Percentiles rank a stretch among this genome's conserved stretches.
phyloP scores from a whole-genome alignment of 2,797 vertebrate genomes.

The Phalanger gymnotis region DNA sequence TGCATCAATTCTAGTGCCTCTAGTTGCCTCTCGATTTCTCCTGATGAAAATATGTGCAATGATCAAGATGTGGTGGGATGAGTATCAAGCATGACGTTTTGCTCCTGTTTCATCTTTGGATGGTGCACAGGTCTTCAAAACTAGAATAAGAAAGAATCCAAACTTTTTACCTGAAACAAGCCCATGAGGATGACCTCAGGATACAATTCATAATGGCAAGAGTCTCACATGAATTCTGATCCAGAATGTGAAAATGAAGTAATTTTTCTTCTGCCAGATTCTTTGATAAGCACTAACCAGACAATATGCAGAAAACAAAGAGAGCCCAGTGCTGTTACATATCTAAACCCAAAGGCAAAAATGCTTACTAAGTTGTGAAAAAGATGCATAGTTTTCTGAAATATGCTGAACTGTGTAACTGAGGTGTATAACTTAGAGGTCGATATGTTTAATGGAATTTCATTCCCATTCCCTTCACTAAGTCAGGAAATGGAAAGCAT shows the following conservation, averaged over 20 bases:
- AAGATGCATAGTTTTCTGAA: constrained; percentile 6
- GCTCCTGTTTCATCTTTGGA: background rate
- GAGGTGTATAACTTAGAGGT: background rate
- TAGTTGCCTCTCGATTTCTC: background rate
- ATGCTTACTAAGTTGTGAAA: background rate
- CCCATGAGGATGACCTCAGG: background rate
- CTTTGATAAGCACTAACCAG: background rate
- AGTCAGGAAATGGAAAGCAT: background rate
- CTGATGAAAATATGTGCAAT: background rate
- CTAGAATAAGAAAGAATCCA: background rate
- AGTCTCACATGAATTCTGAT: constrained; percentile 7
- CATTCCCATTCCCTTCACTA: background rate
- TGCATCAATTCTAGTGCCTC: background rate
- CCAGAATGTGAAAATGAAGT: background rate
- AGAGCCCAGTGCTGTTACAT: background rate
- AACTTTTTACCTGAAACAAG: background rate
- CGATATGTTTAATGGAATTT: background rate
- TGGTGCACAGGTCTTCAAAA: background rate
- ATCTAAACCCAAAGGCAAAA: constrained; percentile 27
- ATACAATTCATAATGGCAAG: constrained; percentile 27
- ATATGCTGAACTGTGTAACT: background rate
- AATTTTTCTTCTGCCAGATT: background rate
- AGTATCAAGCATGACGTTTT: background rate
- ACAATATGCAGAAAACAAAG: background rate
- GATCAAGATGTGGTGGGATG: background rate